Percentiles rank a stretch among this genome's conserved stretches.
phyloP scores from a whole-genome alignment of 2,113 vertebrate genomes.

The Notarius lentiginosus region DNA sequence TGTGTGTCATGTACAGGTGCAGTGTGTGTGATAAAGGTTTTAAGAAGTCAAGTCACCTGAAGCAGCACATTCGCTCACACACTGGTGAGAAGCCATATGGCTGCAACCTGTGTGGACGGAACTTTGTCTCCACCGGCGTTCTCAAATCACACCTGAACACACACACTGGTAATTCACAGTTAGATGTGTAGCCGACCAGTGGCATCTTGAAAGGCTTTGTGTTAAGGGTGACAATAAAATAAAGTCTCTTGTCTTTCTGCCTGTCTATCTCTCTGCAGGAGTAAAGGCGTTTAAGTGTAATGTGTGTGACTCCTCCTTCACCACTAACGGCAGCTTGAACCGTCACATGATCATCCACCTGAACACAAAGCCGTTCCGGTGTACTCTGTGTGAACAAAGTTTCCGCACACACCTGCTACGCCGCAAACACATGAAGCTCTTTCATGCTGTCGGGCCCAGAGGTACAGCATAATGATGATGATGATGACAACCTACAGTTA shows the following conservation, averaged over 20 bases:
- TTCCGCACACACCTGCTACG: constrained; percentile 90
- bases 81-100: constrained; percentile 95
- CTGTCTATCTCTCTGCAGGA: constrained; percentile 66
- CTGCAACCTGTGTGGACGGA: constrained; percentile 88
- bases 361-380: constrained; percentile 89
- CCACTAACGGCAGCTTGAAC: constrained; percentile 96
- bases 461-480: constrained; percentile 62
- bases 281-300: constrained; percentile 93
- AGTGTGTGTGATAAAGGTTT: constrained; percentile 91
- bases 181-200: background rate
- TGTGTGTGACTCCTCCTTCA: constrained; percentile 88
- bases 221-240: no score
- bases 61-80: constrained; percentile 95
- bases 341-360: constrained; percentile 92
- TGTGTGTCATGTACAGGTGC: constrained; percentile 72
- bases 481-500: background rate
- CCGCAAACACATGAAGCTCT: constrained; percentile 92
- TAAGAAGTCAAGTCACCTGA: constrained; percentile 97
- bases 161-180: constrained; percentile 81
- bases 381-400: constrained; percentile 87
- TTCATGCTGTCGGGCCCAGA: constrained; percentile 79
- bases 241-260: background rate
- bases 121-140: constrained; percentile 93
- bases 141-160: constrained; percentile 97
- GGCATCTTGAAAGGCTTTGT: no score